A percentile compares a stretch with the other conserved stretches of the same genome.
Evolutionary conservation across 2,113 vertebrate species (phyloP).

Genomic region (Eclectus roratus): DNA sequence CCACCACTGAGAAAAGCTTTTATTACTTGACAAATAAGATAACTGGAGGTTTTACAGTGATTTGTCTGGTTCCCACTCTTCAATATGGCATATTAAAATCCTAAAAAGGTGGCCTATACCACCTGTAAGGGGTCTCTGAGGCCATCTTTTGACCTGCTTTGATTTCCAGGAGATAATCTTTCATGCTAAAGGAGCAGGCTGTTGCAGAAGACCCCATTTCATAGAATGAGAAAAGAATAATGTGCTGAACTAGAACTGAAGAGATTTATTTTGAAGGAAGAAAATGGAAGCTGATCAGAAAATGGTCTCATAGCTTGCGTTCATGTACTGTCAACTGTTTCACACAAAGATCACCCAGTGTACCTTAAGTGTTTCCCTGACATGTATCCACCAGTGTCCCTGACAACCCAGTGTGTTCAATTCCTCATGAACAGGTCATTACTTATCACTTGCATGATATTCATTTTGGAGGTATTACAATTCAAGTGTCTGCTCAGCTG

Average conservation of each 20-base stretch:
- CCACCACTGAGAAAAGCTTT: background rate
- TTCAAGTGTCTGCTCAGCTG: background rate
- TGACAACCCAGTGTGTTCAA: background rate
- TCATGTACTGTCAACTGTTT: background rate
- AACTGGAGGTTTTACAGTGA: background rate
- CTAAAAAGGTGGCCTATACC: background rate
- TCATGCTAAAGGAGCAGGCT: background rate
- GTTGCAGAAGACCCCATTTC: background rate
- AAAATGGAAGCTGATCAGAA: background rate
- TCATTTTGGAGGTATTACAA: slow-evolving; percentile 16
- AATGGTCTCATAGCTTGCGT: background rate
- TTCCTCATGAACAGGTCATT: background rate
- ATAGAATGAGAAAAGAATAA: background rate
- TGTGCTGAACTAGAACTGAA: background rate
- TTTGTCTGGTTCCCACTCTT: background rate
- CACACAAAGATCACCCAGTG: background rate
- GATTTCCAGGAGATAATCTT: background rate
- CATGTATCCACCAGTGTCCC: background rate
- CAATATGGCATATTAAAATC: background rate
- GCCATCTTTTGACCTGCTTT: background rate
- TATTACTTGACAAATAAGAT: background rate
- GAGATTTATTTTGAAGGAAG: background rate
- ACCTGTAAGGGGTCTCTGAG: background rate
- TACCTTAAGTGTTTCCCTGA: background rate
- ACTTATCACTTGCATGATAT: background rate